Evolutionary conservation across 2,113 vertebrate genomes (phyloP).

Genomic region (Corydoras sp.): DNA sequence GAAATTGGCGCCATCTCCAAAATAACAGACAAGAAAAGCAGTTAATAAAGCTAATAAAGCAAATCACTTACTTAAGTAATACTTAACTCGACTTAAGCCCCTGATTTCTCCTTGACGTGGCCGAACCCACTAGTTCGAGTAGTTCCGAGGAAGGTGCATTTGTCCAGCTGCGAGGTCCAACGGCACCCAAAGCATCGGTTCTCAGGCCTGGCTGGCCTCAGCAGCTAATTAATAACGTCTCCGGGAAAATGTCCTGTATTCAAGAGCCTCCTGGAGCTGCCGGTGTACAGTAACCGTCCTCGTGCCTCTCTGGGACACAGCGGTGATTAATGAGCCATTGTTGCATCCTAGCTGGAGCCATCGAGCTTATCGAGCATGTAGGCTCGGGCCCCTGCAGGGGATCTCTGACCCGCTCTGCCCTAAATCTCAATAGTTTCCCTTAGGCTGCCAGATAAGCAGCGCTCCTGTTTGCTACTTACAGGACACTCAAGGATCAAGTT

Average conservation of each 20-base stretch:
- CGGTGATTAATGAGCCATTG: slow-evolving; percentile 73
- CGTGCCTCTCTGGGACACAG: slow-evolving; percentile 50
- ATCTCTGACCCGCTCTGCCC: slow-evolving; percentile 64
- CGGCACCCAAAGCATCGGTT: slow-evolving; percentile 41
- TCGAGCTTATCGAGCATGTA: slow-evolving; percentile 68
- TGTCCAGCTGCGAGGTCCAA: slow-evolving; percentile 31
- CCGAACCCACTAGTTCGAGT: slow-evolving; percentile 35
- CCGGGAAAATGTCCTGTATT: slow-evolving; percentile 51
- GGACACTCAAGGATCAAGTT: slow-evolving; percentile 71
- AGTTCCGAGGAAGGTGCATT: slow-evolving; percentile 35
- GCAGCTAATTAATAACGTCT: slow-evolving; percentile 53
- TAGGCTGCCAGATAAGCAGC: slow-evolving; percentile 61
- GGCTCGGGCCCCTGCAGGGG: slow-evolving; percentile 59
- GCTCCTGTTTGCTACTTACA: slow-evolving; percentile 62
- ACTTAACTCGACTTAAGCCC: slow-evolving; percentile 47
- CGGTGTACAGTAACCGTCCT: slow-evolving; percentile 44
- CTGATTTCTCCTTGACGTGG: slow-evolving; percentile 7
- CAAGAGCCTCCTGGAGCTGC: slow-evolving; percentile 38
- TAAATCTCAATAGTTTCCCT: slow-evolving; percentile 65
- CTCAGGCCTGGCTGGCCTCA: slow-evolving; percentile 41
- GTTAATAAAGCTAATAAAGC: too few relatives aligned
- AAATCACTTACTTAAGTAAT: slow-evolving; percentile 14
- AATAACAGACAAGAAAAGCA: too few relatives aligned
- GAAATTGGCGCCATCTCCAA: too few relatives aligned
- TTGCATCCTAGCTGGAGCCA: slow-evolving; percentile 69